Base-by-base conservation (phyloP, 2,113 vertebrate genomes). In the Thermophis baileyi region DNA sequence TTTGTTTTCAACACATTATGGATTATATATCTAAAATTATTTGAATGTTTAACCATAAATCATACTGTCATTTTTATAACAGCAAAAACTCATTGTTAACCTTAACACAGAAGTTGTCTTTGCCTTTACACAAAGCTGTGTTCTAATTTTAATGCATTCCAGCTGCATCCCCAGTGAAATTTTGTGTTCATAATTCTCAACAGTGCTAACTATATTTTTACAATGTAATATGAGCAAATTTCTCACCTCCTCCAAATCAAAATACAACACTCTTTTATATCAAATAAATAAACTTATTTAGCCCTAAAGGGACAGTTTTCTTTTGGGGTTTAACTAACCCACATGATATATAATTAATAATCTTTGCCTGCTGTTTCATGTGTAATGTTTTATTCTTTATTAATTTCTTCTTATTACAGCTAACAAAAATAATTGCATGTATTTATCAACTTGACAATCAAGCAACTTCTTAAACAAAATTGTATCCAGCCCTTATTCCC, bases 41-140 rank as follows among this genome's bases (percentile, higher is more conserved):
- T 57, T 47, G 95, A 95, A 94, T 95, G 95, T 20, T 6, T 93
- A n/a, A 86, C 91, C 63, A 96, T 60, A 96, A 97, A 94, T 94
- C 63, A 92, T 85, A 9, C 93, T 4, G 51, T 86, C 27, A 94
- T 94, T 94, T 89, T 95, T 92, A 10, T 89, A n/a, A 53, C 95
- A 88, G 95, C 91, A 90, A 95, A 90, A 86, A 1, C 9, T 46
- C 10, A 40, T 89, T 95, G 94, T 95, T 94, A 91, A 53, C 91
- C 20, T 44, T 95, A 95, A 94, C 47, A 90, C 47, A n/a, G 50
- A 93, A 94, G 85, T 25, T 95, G 89, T 74, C 93, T 47, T 93
- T 95, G 90, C 91, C 93, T 89, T 11, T 35, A 24, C 89, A 22
- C 85, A 27, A 94, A 18, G 1, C 85, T 94, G 91, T 85, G 55